Evolutionary conservation across 1,140 invertebrate genomes (phyloP).

Genomic region (Acromyrmex echinatior): DNA sequence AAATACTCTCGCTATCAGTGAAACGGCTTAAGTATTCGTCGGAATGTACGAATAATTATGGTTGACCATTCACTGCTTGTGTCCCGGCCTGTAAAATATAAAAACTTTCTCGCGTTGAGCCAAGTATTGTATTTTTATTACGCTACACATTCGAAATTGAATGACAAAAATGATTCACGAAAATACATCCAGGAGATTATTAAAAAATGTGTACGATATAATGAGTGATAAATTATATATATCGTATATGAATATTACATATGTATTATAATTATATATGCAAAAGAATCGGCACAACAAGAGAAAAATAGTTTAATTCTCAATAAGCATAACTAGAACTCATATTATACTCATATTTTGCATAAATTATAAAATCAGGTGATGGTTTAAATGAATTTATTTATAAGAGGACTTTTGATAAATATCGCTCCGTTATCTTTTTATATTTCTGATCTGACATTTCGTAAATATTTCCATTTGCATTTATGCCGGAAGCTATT

Average conservation of each 20-base stretch:
- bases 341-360: not conserved
- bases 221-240: not conserved
- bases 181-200: not conserved
- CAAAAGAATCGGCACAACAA: not conserved
- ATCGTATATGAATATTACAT: not conserved
- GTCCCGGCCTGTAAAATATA: not conserved
- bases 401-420: not conserved
- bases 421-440: not conserved
- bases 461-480: constrained; percentile 17
- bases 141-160: not conserved
- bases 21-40: constrained; percentile 23
- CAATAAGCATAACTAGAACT: not conserved
- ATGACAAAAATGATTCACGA: not conserved
- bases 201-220: not conserved
- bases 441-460: not conserved
- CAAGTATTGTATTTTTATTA: constrained; percentile 34
- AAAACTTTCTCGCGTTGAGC: not conserved
- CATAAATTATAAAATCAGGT: not conserved
- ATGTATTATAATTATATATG: not conserved
- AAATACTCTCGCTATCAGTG: constrained; percentile 47
- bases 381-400: not conserved
- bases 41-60: constrained; percentile 51
- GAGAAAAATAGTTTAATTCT: not conserved
- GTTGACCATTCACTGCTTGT: constrained; percentile 8
- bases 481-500: not conserved